phyloP scores from a whole-genome alignment of 2,797 vertebrate genomes.

The Paratrypauchen microcephalus region DNA sequence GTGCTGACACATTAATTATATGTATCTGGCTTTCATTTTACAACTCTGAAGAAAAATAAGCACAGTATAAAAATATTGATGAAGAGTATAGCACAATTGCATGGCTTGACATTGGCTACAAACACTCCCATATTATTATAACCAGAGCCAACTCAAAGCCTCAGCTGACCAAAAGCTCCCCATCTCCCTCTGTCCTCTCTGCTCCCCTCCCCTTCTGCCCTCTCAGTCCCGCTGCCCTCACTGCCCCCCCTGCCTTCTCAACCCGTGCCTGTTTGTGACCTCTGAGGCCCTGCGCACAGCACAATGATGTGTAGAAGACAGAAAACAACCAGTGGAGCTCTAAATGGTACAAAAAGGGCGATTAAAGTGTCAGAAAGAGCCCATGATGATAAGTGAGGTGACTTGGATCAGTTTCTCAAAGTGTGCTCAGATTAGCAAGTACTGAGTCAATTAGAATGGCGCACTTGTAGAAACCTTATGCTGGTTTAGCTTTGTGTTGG shows the following conservation, averaged over 20 bases:
- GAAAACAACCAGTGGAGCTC: slow-evolving; percentile 54
- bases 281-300: slow-evolving; percentile 45
- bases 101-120: slow-evolving; percentile 62
- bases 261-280: slow-evolving; percentile 60
- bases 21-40: slow-evolving; percentile 1
- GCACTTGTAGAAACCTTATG: slow-evolving; percentile 22
- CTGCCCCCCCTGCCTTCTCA: too few species aligned
- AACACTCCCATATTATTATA: slow-evolving; percentile 22
- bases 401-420: slow-evolving; percentile 50
- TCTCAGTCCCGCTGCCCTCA: too few species aligned
- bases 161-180: slow-evolving; percentile 38
- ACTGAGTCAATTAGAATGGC: slow-evolving; percentile 44
- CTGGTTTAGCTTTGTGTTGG: slow-evolving; percentile 14
- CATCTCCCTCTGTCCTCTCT: slow-evolving; percentile 6
- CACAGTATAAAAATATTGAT: slow-evolving; percentile 37
- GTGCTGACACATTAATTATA: slow-evolving; percentile 33
- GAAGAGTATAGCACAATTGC: slow-evolving; percentile 31
- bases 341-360: slow-evolving; percentile 52
- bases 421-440: slow-evolving; percentile 54
- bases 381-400: slow-evolving; percentile 73
- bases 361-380: slow-evolving; percentile 74
- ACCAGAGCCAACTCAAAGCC: slow-evolving; percentile 58
- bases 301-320: slow-evolving; percentile 72
- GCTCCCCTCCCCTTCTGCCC: too few species aligned
- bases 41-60: slow-evolving; percentile 9